These are phyloP conservation scores for Hydropsyche betteni DNA, from an alignment of 2,888 invertebrate species.

Conservation along the genomic window DNA sequence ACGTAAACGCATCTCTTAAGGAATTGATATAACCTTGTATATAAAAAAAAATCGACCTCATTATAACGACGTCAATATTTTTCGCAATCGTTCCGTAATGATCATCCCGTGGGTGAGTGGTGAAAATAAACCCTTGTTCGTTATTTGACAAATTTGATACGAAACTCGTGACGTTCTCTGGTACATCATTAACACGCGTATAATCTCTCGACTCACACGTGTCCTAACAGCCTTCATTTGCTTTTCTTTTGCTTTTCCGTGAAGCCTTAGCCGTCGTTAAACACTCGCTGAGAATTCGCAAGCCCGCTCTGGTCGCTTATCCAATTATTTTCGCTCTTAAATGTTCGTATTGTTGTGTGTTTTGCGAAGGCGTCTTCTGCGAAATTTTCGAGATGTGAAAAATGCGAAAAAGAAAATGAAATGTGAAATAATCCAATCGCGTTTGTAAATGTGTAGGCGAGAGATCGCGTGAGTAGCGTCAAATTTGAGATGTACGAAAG, in stretches of 20 bases:
- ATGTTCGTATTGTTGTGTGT: neutral
- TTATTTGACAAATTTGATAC: conserved; percentile 33
- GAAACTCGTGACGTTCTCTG: conserved; percentile 9
- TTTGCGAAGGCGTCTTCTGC: neutral
- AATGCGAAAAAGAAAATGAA: too few relatives aligned
- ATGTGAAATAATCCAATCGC: too few relatives aligned
- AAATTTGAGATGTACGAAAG: conserved; percentile 13
- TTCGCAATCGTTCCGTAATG: conserved; percentile 11
- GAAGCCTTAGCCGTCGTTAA: neutral
- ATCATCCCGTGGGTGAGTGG: conserved; percentile 22
- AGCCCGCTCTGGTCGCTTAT: too few relatives aligned
- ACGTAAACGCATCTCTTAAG: too few relatives aligned
- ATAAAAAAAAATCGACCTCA: conserved; percentile 2
- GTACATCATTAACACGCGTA: conserved; percentile 40
- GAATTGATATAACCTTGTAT: too few relatives aligned
- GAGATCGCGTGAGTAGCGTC: too few relatives aligned
- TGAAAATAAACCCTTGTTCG: conserved; percentile 28
- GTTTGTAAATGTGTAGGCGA: too few relatives aligned
- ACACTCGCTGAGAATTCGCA: too few relatives aligned
- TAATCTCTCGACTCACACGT: conserved; percentile 41
- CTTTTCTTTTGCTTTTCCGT: conserved; percentile 2
- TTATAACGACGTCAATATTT: conserved; percentile 22
- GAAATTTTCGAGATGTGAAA: too few relatives aligned
- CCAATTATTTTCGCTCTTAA: too few relatives aligned
- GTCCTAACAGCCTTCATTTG: conserved; percentile 43